phyloP scores from a whole-genome alignment of 2,113 vertebrate genomes.

The Promerops cafer region DNA sequence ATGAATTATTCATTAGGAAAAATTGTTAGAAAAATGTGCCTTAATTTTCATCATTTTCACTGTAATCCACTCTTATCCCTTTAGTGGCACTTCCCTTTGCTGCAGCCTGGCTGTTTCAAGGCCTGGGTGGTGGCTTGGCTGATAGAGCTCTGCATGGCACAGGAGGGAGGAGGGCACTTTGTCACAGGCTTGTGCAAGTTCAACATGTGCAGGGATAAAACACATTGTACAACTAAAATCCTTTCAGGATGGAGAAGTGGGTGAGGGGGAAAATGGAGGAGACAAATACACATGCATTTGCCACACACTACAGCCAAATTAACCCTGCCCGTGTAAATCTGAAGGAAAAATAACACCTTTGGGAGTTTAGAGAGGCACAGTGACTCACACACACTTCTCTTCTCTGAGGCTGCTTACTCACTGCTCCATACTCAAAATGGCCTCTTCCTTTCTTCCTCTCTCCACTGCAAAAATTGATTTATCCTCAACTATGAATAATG shows the following conservation, averaged over 20 bases:
- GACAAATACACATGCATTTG: neutral
- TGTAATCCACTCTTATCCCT: neutral
- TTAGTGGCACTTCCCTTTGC: neutral
- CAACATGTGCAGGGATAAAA: neutral
- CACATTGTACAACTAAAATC: neutral
- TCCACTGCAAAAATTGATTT: neutral
- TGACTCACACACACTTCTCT: neutral
- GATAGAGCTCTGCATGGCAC: neutral
- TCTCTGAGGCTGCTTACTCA: neutral
- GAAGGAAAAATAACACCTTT: neutral
- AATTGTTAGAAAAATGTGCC: slow-evolving; percentile 24
- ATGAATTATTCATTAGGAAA: slow-evolving; percentile 49
- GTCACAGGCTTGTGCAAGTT: neutral
- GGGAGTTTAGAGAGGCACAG: neutral
- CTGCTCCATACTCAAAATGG: neutral
- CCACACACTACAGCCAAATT: neutral
- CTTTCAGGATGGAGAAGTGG: rapidly evolving
- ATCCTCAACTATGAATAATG: neutral
- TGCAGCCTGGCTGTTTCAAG: neutral
- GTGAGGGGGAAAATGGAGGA: neutral
- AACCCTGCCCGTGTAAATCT: neutral
- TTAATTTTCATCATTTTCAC: slow-evolving; percentile 2
- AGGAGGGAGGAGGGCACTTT: neutral
- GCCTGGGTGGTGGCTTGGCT: neutral
- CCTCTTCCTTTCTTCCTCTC: neutral